These are phyloP conservation scores for Pocillopora verrucosa DNA, from an alignment of 64 coral and sea anemone species.

Conservation along the genomic window DNA sequence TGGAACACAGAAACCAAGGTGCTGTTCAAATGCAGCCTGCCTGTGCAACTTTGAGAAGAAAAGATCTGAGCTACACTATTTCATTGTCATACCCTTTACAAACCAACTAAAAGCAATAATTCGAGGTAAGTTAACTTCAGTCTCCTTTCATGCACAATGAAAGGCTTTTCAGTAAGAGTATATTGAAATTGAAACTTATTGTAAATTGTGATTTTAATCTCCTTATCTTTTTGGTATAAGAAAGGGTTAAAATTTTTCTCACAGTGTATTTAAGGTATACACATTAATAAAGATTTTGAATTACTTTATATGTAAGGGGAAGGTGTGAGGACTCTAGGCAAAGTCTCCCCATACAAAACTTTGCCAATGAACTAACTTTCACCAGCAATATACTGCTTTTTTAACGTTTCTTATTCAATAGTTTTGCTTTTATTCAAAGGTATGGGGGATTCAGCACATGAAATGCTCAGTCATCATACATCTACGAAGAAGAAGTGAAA, in stretches of 20 bases:
- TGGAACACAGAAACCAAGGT: background rate
- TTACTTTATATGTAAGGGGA: too few species aligned
- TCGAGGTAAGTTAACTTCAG: background rate
- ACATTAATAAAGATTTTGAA: background rate
- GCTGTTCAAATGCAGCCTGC: background rate
- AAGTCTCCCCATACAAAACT: too few species aligned
- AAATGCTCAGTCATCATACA: slow-evolving; percentile 26
- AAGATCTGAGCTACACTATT: background rate
- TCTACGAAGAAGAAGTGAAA: background rate
- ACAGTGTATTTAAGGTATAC: background rate
- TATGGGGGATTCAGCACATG: slow-evolving; percentile 2
- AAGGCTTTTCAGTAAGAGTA: too few species aligned
- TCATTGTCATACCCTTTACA: slow-evolving; percentile 21
- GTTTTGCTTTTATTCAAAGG: background rate
- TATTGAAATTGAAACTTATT: too few species aligned
- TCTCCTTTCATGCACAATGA: background rate
- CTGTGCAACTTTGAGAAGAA: background rate
- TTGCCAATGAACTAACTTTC: background rate
- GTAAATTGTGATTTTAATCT: too few species aligned
- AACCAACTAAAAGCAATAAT: slow-evolving; percentile 11
- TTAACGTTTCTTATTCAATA: background rate
- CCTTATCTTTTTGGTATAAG: too few species aligned
- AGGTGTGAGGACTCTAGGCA: too few species aligned
- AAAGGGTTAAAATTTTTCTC: too few species aligned
- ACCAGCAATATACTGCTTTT: background rate